Percentiles rank a stretch among this genome's conserved stretches.
phyloP scores from a whole-genome alignment of 2,888 invertebrate genomes.

The Drosophila leonis region DNA sequence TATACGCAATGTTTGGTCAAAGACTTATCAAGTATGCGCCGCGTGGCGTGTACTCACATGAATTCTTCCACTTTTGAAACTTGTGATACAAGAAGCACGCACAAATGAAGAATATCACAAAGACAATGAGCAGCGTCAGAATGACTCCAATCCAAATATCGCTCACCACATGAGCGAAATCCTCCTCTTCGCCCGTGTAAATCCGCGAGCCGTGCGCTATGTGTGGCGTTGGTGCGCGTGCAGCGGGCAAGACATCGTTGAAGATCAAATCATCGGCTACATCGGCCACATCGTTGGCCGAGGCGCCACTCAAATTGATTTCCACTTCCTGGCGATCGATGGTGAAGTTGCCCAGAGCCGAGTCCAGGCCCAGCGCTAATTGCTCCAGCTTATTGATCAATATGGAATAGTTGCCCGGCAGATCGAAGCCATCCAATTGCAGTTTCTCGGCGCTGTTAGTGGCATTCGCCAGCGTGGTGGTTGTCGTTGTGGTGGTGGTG shows the following conservation, averaged over 20 bases:
- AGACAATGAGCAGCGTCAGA: constrained; percentile 87
- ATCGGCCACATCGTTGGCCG: constrained; percentile 59
- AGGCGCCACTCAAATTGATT: constrained; percentile 69
- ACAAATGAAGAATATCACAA: constrained; percentile 88
- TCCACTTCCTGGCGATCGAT: constrained; percentile 82
- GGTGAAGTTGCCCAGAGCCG: constrained; percentile 80
- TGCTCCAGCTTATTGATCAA: constrained; percentile 84
- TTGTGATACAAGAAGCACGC: constrained; percentile 88
- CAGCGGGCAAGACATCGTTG: constrained; percentile 66
- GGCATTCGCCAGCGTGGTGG: constrained; percentile 40
- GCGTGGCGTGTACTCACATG: constrained; percentile 86
- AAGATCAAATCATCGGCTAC: constrained; percentile 66
- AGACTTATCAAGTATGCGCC: constrained; percentile 49
- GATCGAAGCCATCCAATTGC: constrained; percentile 76
- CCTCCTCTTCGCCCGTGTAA: constrained; percentile 84
- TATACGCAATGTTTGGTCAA: constrained; percentile 26
- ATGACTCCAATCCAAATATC: constrained; percentile 89
- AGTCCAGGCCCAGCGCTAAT: constrained; percentile 82
- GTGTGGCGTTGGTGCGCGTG: constrained; percentile 69
- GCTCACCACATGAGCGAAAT: constrained; percentile 87
- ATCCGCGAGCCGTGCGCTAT: constrained; percentile 62
- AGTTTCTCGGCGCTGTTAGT: constrained; percentile 68
- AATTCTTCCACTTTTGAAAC: constrained; percentile 88
- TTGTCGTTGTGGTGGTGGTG: constrained; percentile 22
- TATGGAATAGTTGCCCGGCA: constrained; percentile 83